Conservation (phyloP, 2,888 invertebrate species). For the Acleris literana region DNA sequence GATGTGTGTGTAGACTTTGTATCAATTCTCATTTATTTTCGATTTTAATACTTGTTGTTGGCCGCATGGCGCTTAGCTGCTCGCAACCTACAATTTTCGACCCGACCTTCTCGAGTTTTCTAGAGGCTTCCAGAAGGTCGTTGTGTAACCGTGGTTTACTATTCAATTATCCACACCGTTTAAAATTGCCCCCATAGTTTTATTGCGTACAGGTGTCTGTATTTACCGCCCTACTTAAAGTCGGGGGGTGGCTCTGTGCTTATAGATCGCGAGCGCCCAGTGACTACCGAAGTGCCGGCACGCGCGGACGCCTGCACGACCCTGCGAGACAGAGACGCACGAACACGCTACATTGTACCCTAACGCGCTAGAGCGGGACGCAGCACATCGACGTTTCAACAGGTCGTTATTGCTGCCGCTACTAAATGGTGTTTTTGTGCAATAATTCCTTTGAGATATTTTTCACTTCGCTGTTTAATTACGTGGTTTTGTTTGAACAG, state of each 20-base stretch:
- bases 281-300: constrained; percentile 69
- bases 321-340: constrained; percentile 59
- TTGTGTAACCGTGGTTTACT: not conserved
- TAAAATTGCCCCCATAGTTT: constrained; percentile 32
- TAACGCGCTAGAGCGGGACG: constrained; percentile 63
- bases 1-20: no score
- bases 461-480: not conserved
- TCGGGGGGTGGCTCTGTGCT: constrained; percentile 60
- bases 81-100: no score
- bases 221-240: constrained; percentile 76
- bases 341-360: constrained; percentile 47
- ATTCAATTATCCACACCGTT: constrained; percentile 23
- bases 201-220: constrained; percentile 69
- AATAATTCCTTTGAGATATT: constrained; percentile 68
- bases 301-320: constrained; percentile 68
- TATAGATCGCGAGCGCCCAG: constrained; percentile 77
- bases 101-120: no score
- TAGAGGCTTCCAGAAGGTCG: no score
- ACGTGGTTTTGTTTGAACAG: not conserved
- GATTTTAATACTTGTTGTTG: no score
- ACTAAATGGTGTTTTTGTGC: constrained; percentile 76
- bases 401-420: constrained; percentile 79
- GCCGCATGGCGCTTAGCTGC: no score
- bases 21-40: no score
- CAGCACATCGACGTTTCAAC: constrained; percentile 69